Percentiles rank a stretch among this genome's conserved stretches.
These are phyloP conservation scores for Drosophila emarginata DNA, from an alignment of 2,888 invertebrate genomes.

Conservation along the genomic window DNA sequence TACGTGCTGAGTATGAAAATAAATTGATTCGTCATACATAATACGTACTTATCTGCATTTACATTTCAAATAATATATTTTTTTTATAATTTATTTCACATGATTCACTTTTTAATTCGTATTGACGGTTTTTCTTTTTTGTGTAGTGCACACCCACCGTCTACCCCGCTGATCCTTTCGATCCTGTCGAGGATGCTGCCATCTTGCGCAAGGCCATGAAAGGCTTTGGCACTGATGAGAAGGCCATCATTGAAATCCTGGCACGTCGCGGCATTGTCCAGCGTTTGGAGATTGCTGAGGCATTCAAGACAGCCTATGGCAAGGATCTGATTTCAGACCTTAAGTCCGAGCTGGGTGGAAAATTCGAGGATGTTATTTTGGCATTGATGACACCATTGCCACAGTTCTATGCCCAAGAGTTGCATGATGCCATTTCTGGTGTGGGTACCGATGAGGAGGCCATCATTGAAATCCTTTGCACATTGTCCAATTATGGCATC, in stretches of 20 bases:
- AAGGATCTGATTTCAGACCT: constrained; percentile 92
- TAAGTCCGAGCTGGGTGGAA: constrained; percentile 94
- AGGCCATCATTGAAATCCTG: constrained; percentile 94
- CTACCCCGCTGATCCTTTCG: constrained; percentile 93
- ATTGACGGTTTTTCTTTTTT: constrained; percentile 8
- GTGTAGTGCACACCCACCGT: constrained; percentile 93
- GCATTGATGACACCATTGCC: constrained; percentile 94
- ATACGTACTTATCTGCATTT: no score
- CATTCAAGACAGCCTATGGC: constrained; percentile 96
- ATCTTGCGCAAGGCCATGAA: constrained; percentile 95
- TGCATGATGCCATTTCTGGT: constrained; percentile 93
- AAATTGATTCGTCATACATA: constrained; percentile 24
- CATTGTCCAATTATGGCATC: constrained; percentile 94
- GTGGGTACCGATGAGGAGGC: constrained; percentile 95
- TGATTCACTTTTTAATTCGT: neutral
- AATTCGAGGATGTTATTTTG: constrained; percentile 94
- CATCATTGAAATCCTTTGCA: constrained; percentile 95
- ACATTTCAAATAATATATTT: neutral
- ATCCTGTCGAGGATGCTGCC: constrained; percentile 92
- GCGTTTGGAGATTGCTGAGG: constrained; percentile 93
- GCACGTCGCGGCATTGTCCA: constrained; percentile 95
- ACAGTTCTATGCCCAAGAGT: constrained; percentile 94
- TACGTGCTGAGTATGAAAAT: constrained; percentile 32
- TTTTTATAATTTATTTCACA: constrained; percentile 24
- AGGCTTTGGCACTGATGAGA: constrained; percentile 95